Evolutionary conservation across 2,888 invertebrate genomes (phyloP).

Genomic region (Phortica okadai): DNA sequence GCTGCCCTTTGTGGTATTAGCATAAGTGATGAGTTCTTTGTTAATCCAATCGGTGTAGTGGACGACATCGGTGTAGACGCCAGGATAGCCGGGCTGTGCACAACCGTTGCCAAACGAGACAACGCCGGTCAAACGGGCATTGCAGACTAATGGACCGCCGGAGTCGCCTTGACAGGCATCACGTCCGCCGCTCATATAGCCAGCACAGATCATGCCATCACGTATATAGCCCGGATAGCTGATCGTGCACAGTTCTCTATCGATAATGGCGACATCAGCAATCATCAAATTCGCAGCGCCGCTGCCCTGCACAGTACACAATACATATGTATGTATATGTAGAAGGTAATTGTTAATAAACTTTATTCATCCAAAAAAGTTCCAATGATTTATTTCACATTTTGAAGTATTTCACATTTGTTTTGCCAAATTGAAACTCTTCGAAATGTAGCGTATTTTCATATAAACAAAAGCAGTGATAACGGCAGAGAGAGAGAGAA

Average conservation of each 20-base stretch:
- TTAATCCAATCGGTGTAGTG: constrained; percentile 54
- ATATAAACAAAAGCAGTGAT: too few species aligned
- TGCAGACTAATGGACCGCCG: constrained; percentile 62
- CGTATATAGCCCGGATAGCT: constrained; percentile 46
- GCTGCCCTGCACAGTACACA: constrained; percentile 27
- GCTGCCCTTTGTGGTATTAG: not conserved
- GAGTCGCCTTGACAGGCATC: constrained; percentile 64
- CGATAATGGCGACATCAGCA: constrained; percentile 42
- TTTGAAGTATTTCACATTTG: too few species aligned
- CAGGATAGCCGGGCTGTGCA: constrained; percentile 55
- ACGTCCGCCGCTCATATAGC: constrained; percentile 54
- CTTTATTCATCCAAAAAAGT: too few species aligned
- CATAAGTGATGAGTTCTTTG: constrained; percentile 17
- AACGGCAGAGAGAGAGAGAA: too few species aligned
- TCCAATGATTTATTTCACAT: too few species aligned
- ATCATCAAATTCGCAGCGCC: constrained; percentile 35
- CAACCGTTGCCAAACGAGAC: constrained; percentile 62
- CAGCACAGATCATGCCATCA: constrained; percentile 62
- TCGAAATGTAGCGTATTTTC: too few species aligned
- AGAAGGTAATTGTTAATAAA: not conserved
- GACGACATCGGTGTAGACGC: constrained; percentile 58
- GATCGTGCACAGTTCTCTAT: constrained; percentile 25
- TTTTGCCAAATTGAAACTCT: too few species aligned
- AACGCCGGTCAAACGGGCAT: constrained; percentile 52
- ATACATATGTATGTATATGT: not conserved